Base-by-base conservation (phyloP, 2,113 vertebrate genomes). In the Phyllostomus hastatus region DNA sequence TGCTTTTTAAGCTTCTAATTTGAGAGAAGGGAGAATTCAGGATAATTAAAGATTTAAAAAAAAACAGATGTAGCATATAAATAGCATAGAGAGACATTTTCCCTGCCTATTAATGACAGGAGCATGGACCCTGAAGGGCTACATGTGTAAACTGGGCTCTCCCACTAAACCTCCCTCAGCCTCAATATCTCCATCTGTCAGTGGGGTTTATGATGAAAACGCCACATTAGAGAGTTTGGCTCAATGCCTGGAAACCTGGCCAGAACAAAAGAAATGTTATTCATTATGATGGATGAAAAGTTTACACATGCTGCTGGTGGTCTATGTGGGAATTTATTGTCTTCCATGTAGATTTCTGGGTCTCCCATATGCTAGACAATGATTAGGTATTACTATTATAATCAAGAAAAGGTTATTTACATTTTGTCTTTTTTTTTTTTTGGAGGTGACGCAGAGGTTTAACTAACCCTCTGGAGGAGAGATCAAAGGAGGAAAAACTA, bases 401-500 rank as follows among this genome's bases (percentile, higher is more conserved):
- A 93, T 70, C 41, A 35, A 73, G 64, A 66, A 90, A 85, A 72
- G 4, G 2, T 61, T 73, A 59, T 69, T 64, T 35, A 69, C 31
- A 66, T 64, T 78, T 78, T 52, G 35, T 61, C 33, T 72, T 24
- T 82, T 67, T 66, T 61, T 61, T 90, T 70, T 85, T 33, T 2
- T 79, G 79, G 57, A 75, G 14, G 7, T 57, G 70, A 88, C 31
- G 22, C n/a, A 50, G 41, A 81, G n/a, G 5, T 85, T 88, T 89
- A 79, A 72, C 9, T 54, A 54, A 91, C 46, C 81, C 20, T 79
- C 69, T 72, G 43, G 11, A 88, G 35, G 15, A 73, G 66, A 85
- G 19, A 46, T 50, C 31, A 50, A 57, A n/a, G 57, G 54, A 86
- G 61, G 26, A 54, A 26, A 61, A 10, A 7, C 3, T 19, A 16